phyloP scores from a whole-genome alignment of 2,113 vertebrate genomes.

The Zosterops borbonicus region DNA sequence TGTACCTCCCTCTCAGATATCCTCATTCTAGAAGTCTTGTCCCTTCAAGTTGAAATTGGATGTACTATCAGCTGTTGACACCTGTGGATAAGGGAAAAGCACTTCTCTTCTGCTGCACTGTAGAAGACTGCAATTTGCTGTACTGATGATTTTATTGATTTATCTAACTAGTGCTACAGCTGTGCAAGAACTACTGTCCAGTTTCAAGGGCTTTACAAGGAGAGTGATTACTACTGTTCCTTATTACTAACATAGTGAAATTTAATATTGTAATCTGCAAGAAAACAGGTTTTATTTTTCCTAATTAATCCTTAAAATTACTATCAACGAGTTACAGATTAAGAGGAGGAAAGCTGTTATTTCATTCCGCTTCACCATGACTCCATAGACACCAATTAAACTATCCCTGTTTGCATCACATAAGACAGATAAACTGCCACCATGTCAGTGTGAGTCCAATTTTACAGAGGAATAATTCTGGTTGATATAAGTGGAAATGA shows the following conservation, averaged over 20 bases:
- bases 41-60: background rate
- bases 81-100: constrained; percentile 45
- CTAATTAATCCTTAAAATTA: background rate
- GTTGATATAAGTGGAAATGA: background rate
- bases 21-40: background rate
- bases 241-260: background rate
- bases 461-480: background rate
- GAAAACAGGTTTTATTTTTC: background rate
- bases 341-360: background rate
- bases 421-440: background rate
- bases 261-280: background rate
- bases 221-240: background rate
- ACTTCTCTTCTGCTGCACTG: constrained; percentile 13
- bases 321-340: background rate
- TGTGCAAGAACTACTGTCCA: background rate
- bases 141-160: background rate
- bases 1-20: constrained; percentile 23
- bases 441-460: background rate
- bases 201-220: background rate
- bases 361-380: background rate
- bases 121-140: background rate
- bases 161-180: background rate
- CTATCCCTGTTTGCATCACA: background rate
- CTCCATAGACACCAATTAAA: background rate
- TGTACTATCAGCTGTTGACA: background rate